A percentile compares a stretch with the other conserved stretches of the same genome.
Conservation (phyloP, 2,888 invertebrate species). For the Isotomurus palustris region DNA sequence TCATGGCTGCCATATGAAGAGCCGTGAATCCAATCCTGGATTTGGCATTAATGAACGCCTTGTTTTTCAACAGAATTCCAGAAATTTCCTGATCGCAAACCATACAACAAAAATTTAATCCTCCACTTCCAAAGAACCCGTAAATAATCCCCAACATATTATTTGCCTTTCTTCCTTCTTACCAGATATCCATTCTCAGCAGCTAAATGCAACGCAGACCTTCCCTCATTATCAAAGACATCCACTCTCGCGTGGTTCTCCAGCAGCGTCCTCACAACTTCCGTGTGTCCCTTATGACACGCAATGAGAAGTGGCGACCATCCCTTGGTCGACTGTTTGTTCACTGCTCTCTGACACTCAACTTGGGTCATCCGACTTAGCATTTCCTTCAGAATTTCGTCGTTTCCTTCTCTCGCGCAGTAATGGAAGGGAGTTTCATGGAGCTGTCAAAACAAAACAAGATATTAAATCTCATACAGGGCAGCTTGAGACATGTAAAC, state of each 20-base stretch:
- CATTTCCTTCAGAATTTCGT: conserved; percentile 90
- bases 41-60: conserved; percentile 98
- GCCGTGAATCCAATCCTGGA: conserved; percentile 97
- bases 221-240: conserved; percentile 93
- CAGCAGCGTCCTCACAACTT: conserved; percentile 74
- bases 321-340: conserved; percentile 86
- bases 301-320: conserved; percentile 98
- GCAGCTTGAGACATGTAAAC: too few relatives aligned
- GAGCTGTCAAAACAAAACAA: conserved; percentile 13
- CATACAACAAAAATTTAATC: not conserved
- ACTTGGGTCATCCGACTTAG: conserved; percentile 82
- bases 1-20: conserved; percentile 92
- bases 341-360: conserved; percentile 88
- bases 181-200: conserved; percentile 49
- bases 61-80: conserved; percentile 87
- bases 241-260: conserved; percentile 96
- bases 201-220: conserved; percentile 65
- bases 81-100: conserved; percentile 38
- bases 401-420: conserved; percentile 91
- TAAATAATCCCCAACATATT: not conserved
- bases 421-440: conserved; percentile 81
- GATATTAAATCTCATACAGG: not conserved
- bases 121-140: not conserved
- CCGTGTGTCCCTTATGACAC: conserved; percentile 90
- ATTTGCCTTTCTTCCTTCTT: conserved; percentile 46